Conservation (phyloP, 2,113 vertebrate species). For the Gallinago undulata region DNA sequence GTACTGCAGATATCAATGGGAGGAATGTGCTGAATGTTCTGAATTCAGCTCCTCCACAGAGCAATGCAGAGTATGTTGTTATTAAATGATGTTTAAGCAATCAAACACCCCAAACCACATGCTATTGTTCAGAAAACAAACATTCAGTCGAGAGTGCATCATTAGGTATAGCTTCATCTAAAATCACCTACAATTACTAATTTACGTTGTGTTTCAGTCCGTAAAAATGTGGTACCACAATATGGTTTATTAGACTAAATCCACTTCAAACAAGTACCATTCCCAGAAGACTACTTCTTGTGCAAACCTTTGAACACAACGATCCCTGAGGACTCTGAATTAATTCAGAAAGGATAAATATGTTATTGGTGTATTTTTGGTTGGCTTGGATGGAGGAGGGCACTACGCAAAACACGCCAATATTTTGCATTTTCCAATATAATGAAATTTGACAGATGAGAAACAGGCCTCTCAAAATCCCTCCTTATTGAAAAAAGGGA, state of each 20-base stretch:
- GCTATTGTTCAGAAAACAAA: background rate
- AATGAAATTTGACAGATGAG: background rate
- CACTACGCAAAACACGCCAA: background rate
- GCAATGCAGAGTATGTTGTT: background rate
- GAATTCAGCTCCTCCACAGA: slow-evolving; percentile 6
- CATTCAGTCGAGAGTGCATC: background rate
- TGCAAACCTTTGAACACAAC: background rate
- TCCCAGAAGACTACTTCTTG: background rate
- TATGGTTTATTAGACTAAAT: background rate
- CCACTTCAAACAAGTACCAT: background rate
- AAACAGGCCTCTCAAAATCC: background rate
- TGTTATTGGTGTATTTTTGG: background rate
- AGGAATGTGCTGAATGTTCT: slow-evolving; percentile 55
- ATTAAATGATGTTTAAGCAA: background rate
- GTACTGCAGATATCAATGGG: background rate
- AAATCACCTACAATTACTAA: background rate
- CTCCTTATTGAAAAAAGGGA: background rate
- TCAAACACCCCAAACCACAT: background rate
- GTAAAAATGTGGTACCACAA: background rate
- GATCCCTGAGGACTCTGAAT: background rate
- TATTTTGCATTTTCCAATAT: background rate
- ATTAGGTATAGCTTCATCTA: background rate
- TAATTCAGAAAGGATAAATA: background rate
- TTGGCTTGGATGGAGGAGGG: background rate
- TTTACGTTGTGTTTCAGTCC: background rate